These are phyloP conservation scores for Rhadina sibilatrix DNA, from an alignment of 2,113 vertebrate species.

Conservation along the genomic window DNA sequence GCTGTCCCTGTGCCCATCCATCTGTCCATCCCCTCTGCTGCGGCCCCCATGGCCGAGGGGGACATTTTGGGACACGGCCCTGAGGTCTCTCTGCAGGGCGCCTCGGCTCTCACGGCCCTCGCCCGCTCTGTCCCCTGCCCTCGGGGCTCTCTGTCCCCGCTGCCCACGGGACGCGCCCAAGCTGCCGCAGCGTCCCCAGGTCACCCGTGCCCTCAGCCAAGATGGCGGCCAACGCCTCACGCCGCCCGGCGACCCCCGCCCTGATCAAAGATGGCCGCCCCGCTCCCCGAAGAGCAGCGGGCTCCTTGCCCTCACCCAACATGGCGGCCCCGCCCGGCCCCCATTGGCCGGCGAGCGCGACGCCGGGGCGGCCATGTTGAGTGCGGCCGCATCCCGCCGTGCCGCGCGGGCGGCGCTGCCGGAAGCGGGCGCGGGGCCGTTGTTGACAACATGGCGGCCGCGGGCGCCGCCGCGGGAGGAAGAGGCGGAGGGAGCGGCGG, in stretches of 20 bases:
- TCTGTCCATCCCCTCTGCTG: neutral
- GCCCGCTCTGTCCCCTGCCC: neutral
- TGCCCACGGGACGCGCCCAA: fast-evolving
- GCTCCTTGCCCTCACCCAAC: neutral
- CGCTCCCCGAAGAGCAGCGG: fast-evolving
- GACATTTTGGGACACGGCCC: neutral
- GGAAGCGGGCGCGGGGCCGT: constrained; percentile 76
- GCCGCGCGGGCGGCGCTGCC: constrained; percentile 40
- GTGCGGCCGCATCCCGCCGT: constrained; percentile 4
- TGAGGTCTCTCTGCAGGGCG: fast-evolving
- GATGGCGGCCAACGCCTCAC: neutral
- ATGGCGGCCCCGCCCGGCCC: neutral
- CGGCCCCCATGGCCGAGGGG: fast-evolving
- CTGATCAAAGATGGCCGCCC: neutral
- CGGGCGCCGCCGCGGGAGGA: constrained; percentile 61
- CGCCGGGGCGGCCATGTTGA: neutral
- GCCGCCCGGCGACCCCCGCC: neutral
- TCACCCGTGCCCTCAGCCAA: neutral
- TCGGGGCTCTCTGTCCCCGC: neutral
- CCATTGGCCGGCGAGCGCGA: neutral
- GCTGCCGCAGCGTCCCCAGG: neutral
- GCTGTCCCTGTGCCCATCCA: fast-evolving
- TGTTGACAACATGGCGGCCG: constrained; percentile 90
- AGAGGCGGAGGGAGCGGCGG: constrained; percentile 61
- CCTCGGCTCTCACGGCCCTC: fast-evolving